Evolutionary conservation across 2,113 vertebrate species (phyloP), one percentile per base, ranked within the genome.

Genomic region (Zosterops hypoxanthus): DNA sequence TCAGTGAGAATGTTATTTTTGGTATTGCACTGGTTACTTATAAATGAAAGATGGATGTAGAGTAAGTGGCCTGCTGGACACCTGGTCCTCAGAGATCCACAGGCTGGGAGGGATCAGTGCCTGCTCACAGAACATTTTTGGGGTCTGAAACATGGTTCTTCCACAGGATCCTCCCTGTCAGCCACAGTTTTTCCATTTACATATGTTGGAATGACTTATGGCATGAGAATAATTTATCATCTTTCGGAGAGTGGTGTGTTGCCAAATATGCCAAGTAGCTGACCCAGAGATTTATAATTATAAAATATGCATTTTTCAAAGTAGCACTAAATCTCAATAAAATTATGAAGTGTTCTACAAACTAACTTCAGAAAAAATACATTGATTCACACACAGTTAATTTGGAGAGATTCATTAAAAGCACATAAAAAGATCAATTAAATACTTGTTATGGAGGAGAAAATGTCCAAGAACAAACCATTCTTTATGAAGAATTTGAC

Each of bases 331-430:
- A 85, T 87, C 47, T 66, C 78, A 65, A 63, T 79, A 64, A 53
- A 91, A 77, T 73, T 39, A 66, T 85, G 59, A 82, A 82, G 57
- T 56, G 15, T 69, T 91, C 31, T 90, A 41, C 86, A 88, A 90
- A 73, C 64, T 56, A 66, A 61, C 22, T 80, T 92, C 71, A 77
- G 50, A 79, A 39, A 36, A 90, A 80, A 82, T 46, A 39, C 57
- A 91, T 77, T 1, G 4, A 94, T 91, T 91, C 23, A 10, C 57
- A 9, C 2, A 6, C 39, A 52, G 33, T 55, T 91, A 80, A 80
- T 85, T 66, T 66, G 44, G 55, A 80, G 50, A 82, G n/a, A 77
- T 52, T 72, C 11, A 73, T 96, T 88, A 88, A 91, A 92, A 88
- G 52, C 26, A 83, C 31, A 50, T 15, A 80, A 83, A 52, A 49